A percentile compares a stretch with the other conserved stretches of the same genome.
These are phyloP conservation scores for Acanthopagrus latus DNA, from an alignment of 2,797 vertebrate species.

Conservation along the genomic window DNA sequence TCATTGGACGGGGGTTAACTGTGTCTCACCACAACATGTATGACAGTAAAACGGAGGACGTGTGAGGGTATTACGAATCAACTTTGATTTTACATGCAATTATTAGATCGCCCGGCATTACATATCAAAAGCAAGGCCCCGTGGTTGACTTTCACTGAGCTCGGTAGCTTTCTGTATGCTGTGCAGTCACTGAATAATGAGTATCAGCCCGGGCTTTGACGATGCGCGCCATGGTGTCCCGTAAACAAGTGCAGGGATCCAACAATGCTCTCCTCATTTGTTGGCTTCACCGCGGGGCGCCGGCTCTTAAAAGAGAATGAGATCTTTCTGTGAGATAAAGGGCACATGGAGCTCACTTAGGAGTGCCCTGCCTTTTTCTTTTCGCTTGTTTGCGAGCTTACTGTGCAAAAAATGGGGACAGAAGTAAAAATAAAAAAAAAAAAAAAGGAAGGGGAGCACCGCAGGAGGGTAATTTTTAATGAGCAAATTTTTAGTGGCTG, in stretches of 20 bases:
- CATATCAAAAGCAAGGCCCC: conserved; percentile 7
- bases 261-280: conserved; percentile 62
- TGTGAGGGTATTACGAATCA: conserved; percentile 32
- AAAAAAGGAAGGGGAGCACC: conserved; percentile 33
- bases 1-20: conserved; percentile 37
- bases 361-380: conserved; percentile 60
- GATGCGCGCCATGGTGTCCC: conserved; percentile 26
- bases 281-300: conserved; percentile 50
- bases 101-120: not conserved
- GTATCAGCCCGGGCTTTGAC: conserved; percentile 22
- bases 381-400: conserved; percentile 60
- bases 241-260: conserved; percentile 58
- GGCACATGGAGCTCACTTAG: conserved; percentile 63
- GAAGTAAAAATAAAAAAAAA: conserved; percentile 42
- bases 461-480: conserved; percentile 62
- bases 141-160: not conserved
- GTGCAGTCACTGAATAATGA: conserved; percentile 28
- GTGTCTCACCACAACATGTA: not conserved
- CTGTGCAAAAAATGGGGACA: conserved; percentile 41
- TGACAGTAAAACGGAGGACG: conserved; percentile 33
- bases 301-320: conserved; percentile 65
- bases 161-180: not conserved
- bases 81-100: conserved; percentile 33
- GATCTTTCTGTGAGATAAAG: conserved; percentile 65
- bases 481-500: conserved; percentile 37